Base-by-base conservation (phyloP, 2,888 invertebrate species). In the Rotaria macrura region DNA sequence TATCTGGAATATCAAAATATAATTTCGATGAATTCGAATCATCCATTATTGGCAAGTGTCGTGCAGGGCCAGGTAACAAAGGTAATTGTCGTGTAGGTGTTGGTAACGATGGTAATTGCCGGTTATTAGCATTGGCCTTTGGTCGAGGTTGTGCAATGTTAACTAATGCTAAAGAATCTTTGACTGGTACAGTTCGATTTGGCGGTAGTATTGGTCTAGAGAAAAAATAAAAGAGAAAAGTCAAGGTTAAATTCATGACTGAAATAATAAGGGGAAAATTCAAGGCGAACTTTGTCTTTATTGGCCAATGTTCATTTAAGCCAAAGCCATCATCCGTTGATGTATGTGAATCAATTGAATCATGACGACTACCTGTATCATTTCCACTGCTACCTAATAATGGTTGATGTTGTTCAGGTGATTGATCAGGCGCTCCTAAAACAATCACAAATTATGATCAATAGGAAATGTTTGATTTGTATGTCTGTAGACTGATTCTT, bases 351-450 rank as follows among this genome's bases (percentile, higher is more conserved):
- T 65, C 65, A 65, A 65, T 2, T 29, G 65, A 65, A 65, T 20
- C 65, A 38, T 65, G 65, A 34, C 65, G 65, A 65, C 65, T 65
- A 34, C 65, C 38, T 34, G 34, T 29, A 65, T 65, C 65, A 65
- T 65, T 29, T 29, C 65, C 65, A 65, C 29, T 65, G 20, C 34
- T 65, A 34, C 65, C 34, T 34, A 65, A 20, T 65, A 65, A 65
- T 34, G 65, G 65, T 65, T 65, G 65, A 65, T 65, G 65, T 20
- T 65, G 65, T 65, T 65, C 65, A 29, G 65, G 65, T 65, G 65
- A 65, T 65, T 65, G 65, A 65, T 65, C 65, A 65, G 65, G 65
- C 14, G 14, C 65, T 65, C 65, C 65, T 65, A 65, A 65, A 65
- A 20, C 5, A 34, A 65, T 34, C n/a, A n/a, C n/a, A n/a, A 65